Evolutionary conservation across 2,113 vertebrate genomes (phyloP).

Genomic region (Macrotis lagotis): DNA sequence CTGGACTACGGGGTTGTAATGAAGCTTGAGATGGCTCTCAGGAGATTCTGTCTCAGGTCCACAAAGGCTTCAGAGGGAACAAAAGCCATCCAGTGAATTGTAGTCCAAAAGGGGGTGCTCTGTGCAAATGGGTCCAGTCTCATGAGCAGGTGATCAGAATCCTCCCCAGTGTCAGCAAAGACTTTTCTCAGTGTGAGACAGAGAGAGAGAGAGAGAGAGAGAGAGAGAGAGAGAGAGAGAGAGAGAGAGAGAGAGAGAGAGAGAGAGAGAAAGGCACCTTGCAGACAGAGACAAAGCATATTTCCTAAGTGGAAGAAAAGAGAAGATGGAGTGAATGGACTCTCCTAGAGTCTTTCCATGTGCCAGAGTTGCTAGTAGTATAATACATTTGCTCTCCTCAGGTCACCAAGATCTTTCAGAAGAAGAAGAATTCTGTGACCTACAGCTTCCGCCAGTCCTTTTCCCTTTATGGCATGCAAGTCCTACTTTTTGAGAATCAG

Average conservation of each 20-base stretch:
- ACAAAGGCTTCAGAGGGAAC: background rate
- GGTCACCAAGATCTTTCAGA: conserved; percentile 99
- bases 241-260: background rate
- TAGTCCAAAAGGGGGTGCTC: background rate
- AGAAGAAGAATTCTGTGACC: conserved; percentile 98
- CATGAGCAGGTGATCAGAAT: background rate
- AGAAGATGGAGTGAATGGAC: fast-evolving
- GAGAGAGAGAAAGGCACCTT: too few species aligned
- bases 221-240: background rate
- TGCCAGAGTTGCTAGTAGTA: background rate
- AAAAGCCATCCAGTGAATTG: background rate
- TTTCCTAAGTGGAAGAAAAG: background rate
- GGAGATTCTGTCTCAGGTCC: background rate
- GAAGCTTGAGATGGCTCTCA: background rate
- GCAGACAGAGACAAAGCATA: background rate
- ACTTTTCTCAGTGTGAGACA: background rate
- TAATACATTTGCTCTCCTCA: conserved; percentile 72
- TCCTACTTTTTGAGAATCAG: conserved; percentile 97
- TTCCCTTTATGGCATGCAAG: conserved; percentile 97
- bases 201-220: background rate
- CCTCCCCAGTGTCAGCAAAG: background rate
- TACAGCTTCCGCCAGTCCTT: conserved; percentile 99
- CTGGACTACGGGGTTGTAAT: background rate
- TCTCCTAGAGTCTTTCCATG: background rate
- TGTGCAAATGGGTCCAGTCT: background rate